phyloP scores from a whole-genome alignment of 2,888 invertebrate genomes.

The Napeogenes inachia region DNA sequence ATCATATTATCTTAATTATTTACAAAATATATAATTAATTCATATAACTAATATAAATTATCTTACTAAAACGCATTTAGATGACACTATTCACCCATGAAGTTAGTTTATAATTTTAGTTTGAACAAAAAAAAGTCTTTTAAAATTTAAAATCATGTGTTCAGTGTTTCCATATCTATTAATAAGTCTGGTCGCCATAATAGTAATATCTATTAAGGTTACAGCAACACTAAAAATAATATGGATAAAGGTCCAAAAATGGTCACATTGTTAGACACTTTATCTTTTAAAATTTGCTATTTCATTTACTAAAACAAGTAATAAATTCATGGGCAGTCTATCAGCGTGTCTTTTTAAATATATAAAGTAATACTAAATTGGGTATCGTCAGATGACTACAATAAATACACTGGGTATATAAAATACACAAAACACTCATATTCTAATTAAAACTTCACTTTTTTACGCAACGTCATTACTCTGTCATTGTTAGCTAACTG shows the following conservation, averaged over 20 bases:
- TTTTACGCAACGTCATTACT: background rate
- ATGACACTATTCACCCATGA: too few relatives aligned
- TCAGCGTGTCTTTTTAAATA: background rate
- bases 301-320: background rate
- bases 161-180: too few relatives aligned
- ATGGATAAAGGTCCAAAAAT: background rate
- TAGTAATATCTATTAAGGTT: background rate
- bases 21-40: constrained; percentile 18
- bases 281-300: background rate
- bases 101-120: too few relatives aligned
- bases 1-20: constrained; percentile 26
- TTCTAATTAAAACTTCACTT: constrained; percentile 2
- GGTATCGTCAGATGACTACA: background rate
- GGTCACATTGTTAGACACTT: background rate
- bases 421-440: constrained; percentile 3
- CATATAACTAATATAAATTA: constrained; percentile 26
- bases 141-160: too few relatives aligned
- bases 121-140: too few relatives aligned
- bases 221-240: background rate
- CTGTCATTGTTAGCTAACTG: background rate
- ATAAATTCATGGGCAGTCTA: background rate
- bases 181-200: background rate
- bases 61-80: constrained; percentile 13
- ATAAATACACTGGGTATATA: constrained; percentile 4
- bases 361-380: background rate